Evolutionary conservation across 2,797 vertebrate species (phyloP), one percentile per base, ranked within the genome.

Genomic region (Buceros bicornis): DNA sequence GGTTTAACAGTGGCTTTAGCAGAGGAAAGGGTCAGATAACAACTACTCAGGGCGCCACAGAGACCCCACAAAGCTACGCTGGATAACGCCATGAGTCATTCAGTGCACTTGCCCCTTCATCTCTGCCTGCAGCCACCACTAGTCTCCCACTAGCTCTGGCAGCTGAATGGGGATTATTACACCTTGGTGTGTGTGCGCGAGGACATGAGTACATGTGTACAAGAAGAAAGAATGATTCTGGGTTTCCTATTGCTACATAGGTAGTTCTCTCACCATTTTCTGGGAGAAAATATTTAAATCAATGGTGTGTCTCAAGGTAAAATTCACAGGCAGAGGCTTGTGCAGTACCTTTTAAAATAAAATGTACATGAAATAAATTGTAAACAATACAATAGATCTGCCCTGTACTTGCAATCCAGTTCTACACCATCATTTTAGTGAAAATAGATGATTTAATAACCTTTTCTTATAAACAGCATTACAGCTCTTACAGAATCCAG

Each of bases 91-190:
- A 10, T 65, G 80, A 96, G 62, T 56, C 69, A 87, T 25, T 56
- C 78, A 11, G 4, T 25, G 35, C 14, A 13, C 61, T 89, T 76
- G 57, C 47, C 73, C 77, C 77, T 72, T 95, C 51, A 95, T 88
- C 70, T 89, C 86, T 89, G 88, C 90, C 91, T 69, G 45, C 31
- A 87, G 87, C 79, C 79, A 90, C 61, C 54, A 57, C 73, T 12
- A 18, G 64, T 58, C 47, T 78, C 90, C 80, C 65, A 57, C 13
- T 60, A 33, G 28, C 57, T 47, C 43, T 69, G 73, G 69, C 54
- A 93, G 69, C 70, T 47, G 57, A 64, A 87, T 3, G 40, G 58
- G 56, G 56, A 82, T 95, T 84, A 76, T 82, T 89, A 56, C 67
- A 90, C 77, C 67, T 90, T 79, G 67, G 29, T 8, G 14, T 2